These are phyloP conservation scores for Oreotrochilus melanogaster DNA, from an alignment of 2,113 vertebrate genomes.

Conservation along the genomic window DNA sequence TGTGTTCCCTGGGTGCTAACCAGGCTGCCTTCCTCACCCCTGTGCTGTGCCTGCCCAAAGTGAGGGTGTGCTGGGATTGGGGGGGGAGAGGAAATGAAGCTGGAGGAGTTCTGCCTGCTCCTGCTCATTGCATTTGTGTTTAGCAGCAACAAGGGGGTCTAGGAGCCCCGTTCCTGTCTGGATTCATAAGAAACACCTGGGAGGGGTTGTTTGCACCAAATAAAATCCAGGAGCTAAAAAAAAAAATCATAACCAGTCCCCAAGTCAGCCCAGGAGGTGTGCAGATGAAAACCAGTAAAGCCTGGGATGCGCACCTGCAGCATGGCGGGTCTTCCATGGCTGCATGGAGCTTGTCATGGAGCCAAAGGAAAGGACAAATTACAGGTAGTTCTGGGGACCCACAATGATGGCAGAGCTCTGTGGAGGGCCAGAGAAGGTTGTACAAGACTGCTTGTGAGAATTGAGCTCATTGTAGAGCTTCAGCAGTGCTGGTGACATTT, in stretches of 20 bases:
- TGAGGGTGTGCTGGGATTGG: fast-evolving
- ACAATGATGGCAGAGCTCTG: not conserved
- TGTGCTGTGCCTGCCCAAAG: not conserved
- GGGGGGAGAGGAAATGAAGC: not conserved
- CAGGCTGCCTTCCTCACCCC: not conserved
- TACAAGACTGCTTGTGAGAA: not conserved
- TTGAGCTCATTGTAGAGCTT: fast-evolving
- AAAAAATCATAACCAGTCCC: not conserved
- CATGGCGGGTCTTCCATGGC: not conserved
- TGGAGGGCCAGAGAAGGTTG: not conserved
- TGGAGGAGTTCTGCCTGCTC: not conserved
- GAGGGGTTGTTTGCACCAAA: not conserved
- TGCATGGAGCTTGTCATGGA: not conserved
- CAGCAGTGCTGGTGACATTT: not conserved
- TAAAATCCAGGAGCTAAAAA: not conserved
- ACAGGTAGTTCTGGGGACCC: not conserved
- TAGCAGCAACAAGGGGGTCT: not conserved
- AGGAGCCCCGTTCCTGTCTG: not conserved
- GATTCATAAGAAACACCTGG: not conserved
- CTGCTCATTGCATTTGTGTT: not conserved
- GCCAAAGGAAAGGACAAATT: not conserved
- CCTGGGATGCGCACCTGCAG: not conserved
- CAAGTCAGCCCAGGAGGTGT: not conserved
- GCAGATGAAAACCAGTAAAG: not conserved
- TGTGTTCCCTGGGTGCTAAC: not conserved